Conservation (phyloP, 2,888 invertebrate genomes). For the Bombylius discolor region DNA sequence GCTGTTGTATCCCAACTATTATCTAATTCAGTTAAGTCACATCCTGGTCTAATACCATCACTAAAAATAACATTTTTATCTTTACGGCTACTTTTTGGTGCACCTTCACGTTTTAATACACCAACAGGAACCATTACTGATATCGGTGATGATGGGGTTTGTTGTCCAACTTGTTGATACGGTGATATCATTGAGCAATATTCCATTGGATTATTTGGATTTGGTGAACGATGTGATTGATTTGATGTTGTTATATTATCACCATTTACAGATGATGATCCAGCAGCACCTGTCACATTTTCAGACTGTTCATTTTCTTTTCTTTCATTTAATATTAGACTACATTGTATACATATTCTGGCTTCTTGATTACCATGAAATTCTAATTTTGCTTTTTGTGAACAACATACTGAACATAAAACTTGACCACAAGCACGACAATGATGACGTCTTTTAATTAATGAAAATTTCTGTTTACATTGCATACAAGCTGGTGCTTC, state of each 20-base stretch:
- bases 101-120: slow-evolving; percentile 51
- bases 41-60: slow-evolving; percentile 78
- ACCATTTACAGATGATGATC: background rate
- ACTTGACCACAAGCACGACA: slow-evolving; percentile 79
- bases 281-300: background rate
- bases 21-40: slow-evolving; percentile 69
- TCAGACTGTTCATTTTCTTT: slow-evolving; percentile 10
- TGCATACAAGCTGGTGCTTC: slow-evolving; percentile 72
- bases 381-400: slow-evolving; percentile 52
- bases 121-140: slow-evolving; percentile 78
- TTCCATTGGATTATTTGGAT: slow-evolving; percentile 78
- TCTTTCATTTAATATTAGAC: slow-evolving; percentile 43
- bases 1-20: slow-evolving; percentile 40
- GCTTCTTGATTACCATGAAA: slow-evolving; percentile 63
- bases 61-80: slow-evolving; percentile 76
- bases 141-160: slow-evolving; percentile 40
- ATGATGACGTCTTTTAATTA: slow-evolving; percentile 73
- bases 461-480: slow-evolving; percentile 66
- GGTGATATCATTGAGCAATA: slow-evolving; percentile 76
- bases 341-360: slow-evolving; percentile 63
- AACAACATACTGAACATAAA: slow-evolving; percentile 66
- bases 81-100: slow-evolving; percentile 38
- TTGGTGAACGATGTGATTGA: slow-evolving; percentile 45
- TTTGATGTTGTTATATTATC: background rate
- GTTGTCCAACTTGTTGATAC: slow-evolving; percentile 50